Conservation (phyloP, 2,113 vertebrate genomes). For the Sterna hirundo region DNA sequence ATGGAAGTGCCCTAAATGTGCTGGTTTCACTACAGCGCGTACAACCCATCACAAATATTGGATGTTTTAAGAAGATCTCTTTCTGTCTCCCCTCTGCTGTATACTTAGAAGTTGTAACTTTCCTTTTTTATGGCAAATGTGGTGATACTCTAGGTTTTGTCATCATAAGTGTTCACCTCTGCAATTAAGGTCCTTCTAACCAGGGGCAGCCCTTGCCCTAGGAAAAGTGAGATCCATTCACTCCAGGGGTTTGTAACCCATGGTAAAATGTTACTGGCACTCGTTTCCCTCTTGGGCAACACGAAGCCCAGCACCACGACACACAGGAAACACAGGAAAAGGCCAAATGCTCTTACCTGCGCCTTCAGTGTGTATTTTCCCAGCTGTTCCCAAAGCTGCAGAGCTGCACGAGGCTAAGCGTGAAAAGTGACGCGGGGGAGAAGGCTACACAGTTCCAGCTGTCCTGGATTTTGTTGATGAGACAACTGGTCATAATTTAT, state of each 20-base stretch:
- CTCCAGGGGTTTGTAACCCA: not conserved
- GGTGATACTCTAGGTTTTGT: not conserved
- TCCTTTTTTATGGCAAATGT: not conserved
- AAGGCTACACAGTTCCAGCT: not conserved
- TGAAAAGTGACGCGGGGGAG: not conserved
- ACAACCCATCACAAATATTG: not conserved
- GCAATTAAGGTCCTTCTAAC: not conserved
- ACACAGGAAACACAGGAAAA: not conserved
- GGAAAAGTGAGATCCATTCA: not conserved
- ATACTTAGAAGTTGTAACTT: not conserved
- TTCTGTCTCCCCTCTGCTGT: not conserved
- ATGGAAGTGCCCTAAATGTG: not conserved
- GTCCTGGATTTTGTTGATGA: not conserved
- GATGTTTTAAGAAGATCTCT: not conserved
- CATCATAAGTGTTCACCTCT: not conserved
- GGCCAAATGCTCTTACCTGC: not conserved
- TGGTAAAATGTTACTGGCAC: not conserved
- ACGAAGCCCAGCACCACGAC: not conserved
- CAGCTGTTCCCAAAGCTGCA: not conserved
- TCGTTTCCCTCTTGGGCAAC: not conserved
- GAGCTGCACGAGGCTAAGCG: not conserved
- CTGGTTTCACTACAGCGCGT: not conserved
- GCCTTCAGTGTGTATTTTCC: not conserved
- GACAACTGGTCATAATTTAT: not conserved
- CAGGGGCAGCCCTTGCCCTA: not conserved